A percentile compares a stretch with the other conserved stretches of the same genome.
These are phyloP conservation scores for Megalops cyprinoides DNA, from an alignment of 2,797 vertebrate genomes.

Conservation along the genomic window DNA sequence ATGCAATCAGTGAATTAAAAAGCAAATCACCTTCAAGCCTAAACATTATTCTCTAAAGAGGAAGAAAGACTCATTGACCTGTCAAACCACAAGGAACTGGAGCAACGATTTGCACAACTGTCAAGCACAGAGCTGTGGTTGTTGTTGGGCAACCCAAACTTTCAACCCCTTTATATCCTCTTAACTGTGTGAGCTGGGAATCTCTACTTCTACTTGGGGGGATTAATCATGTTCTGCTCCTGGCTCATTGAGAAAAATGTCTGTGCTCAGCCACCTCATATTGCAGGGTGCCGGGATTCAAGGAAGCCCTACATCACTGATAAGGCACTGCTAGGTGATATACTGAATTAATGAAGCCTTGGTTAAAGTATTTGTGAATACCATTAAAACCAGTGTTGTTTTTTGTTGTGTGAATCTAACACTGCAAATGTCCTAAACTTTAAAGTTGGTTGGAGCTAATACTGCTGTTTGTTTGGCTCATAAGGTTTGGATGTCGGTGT, in stretches of 20 bases:
- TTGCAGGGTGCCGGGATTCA: background rate
- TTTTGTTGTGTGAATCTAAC: background rate
- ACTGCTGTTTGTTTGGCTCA: background rate
- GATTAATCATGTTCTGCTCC: background rate
- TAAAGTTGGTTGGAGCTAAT: background rate
- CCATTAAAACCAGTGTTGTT: background rate
- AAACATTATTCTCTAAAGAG: conserved; percentile 1
- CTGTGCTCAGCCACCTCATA: background rate
- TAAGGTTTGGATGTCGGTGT: background rate
- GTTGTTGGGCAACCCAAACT: too few species aligned
- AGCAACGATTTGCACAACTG: background rate
- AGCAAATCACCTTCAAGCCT: conserved; percentile 19
- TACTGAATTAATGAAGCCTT: background rate
- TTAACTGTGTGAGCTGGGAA: background rate
- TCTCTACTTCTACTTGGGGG: background rate
- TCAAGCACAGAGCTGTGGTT: background rate
- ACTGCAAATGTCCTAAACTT: background rate
- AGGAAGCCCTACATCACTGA: background rate
- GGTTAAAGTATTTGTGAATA: background rate
- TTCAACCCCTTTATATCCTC: background rate
- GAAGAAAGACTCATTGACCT: conserved; percentile 16
- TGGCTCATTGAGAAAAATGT: background rate
- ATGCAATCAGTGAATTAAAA: conserved; percentile 12
- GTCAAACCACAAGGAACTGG: background rate
- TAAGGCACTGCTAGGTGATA: background rate